Percentiles rank a stretch among this genome's conserved stretches.
Evolutionary conservation across 1,140 invertebrate genomes (phyloP).

Genomic region (Zeugodacus cucurbitae): DNA sequence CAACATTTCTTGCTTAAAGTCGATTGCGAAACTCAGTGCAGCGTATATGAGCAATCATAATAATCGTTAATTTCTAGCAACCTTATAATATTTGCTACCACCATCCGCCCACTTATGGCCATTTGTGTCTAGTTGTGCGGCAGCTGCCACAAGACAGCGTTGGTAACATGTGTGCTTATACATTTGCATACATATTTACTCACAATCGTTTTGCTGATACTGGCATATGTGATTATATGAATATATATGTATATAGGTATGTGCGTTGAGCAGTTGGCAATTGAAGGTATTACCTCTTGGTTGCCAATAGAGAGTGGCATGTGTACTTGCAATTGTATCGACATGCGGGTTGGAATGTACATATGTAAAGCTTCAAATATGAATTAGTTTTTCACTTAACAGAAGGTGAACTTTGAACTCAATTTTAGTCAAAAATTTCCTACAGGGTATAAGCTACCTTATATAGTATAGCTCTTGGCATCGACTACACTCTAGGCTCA

Average conservation of each 20-base stretch:
- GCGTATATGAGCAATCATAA: not conserved
- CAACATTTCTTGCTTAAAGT: not conserved
- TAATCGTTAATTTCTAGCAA: constrained; percentile 13
- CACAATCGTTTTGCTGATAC: not conserved
- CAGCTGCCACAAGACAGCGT: not conserved
- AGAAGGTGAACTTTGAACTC: no score
- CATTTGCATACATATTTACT: not conserved
- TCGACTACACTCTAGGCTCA: not conserved
- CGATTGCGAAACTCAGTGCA: not conserved
- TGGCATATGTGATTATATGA: not conserved
- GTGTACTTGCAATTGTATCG: not conserved
- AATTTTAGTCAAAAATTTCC: no score
- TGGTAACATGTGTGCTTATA: not conserved
- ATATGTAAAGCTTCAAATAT: not conserved
- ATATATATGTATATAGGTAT: not conserved
- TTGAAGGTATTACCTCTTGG: not conserved
- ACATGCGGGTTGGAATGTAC: not conserved
- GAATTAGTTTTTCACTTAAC: no score
- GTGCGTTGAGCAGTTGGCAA: not conserved
- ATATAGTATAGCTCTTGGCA: no score
- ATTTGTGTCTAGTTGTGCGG: not conserved
- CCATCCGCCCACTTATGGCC: constrained; percentile 2
- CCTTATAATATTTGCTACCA: not conserved
- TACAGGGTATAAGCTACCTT: no score
- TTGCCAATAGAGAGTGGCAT: not conserved